Percentiles rank a stretch among this genome's conserved stretches.
These are phyloP conservation scores for Arbacia lixula DNA, from an alignment of 53 echinoderm and acorn worm genomes.

Conservation along the genomic window DNA sequence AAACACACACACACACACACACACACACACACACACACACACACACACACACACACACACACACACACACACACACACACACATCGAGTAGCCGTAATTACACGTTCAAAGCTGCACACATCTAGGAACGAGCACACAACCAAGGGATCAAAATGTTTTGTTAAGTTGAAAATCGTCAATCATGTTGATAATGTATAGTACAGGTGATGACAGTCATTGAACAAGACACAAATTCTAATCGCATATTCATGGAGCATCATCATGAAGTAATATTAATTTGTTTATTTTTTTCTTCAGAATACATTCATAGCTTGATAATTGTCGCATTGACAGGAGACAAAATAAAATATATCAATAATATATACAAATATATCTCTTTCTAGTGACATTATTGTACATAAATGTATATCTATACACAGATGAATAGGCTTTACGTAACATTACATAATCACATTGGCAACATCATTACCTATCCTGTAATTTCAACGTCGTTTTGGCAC, in stretches of 20 bases:
- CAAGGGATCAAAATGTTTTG: too few species aligned
- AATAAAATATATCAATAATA: slow-evolving; percentile 38
- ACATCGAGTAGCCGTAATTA: background rate
- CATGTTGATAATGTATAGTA: too few species aligned
- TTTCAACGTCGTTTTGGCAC: too few species aligned
- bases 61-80: background rate
- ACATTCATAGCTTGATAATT: slow-evolving; percentile 1
- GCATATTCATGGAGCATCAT: too few species aligned
- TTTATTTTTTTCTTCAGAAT: slow-evolving; percentile 4
- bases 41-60: slow-evolving; percentile 2
- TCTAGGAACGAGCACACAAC: too few species aligned
- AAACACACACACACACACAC: background rate
- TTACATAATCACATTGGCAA: background rate
- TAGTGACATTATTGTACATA: background rate
- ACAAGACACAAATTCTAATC: too few species aligned
- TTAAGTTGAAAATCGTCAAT: too few species aligned
- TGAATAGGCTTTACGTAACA: background rate
- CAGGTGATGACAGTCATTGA: too few species aligned
- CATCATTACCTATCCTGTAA: too few species aligned
- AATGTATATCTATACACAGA: slow-evolving; percentile 26
- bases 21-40: background rate
- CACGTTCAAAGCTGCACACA: too few species aligned
- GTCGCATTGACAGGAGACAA: slow-evolving; percentile 20
- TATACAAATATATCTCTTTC: slow-evolving; percentile 31
- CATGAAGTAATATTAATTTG: too few species aligned